Percentiles rank a stretch among this genome's conserved stretches.
Conservation (phyloP, 2,888 invertebrate species). For the Omphaloscelis lunosa region DNA sequence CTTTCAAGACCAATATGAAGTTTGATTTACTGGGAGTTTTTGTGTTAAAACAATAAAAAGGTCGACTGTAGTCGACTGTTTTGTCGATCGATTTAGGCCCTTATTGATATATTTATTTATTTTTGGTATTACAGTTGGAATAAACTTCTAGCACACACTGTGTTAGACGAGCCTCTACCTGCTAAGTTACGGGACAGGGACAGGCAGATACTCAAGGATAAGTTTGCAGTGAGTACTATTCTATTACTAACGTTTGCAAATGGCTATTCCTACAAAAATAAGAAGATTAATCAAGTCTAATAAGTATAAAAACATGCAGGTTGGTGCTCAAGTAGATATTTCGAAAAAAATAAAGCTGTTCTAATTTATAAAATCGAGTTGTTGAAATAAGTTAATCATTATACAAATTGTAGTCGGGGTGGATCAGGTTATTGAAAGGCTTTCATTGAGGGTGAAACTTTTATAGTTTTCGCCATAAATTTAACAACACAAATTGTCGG, state of each 20-base stretch:
- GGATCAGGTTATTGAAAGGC: no score
- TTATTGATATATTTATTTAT: background rate
- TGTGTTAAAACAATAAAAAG: no score
- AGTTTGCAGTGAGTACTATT: conserved; percentile 93
- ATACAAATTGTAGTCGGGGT: no score
- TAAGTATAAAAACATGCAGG: background rate
- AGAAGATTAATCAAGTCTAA: no score
- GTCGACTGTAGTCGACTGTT: no score
- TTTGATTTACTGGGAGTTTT: no score
- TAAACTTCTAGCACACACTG: conserved; percentile 94
- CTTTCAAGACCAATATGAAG: no score
- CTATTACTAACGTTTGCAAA: background rate
- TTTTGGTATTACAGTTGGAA: conserved; percentile 92
- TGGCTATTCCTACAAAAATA: no score
- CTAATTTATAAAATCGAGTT: background rate
- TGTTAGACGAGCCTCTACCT: conserved; percentile 92
- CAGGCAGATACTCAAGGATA: conserved; percentile 96
- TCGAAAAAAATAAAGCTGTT: no score
- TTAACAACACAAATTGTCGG: background rate
- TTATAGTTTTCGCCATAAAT: background rate
- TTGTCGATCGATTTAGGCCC: no score
- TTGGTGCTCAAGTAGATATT: no score
- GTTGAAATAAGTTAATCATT: no score
- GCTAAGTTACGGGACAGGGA: conserved; percentile 96
- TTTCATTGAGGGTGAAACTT: background rate